phyloP scores from a whole-genome alignment of 2,797 vertebrate genomes.

The Falco columbarius region DNA sequence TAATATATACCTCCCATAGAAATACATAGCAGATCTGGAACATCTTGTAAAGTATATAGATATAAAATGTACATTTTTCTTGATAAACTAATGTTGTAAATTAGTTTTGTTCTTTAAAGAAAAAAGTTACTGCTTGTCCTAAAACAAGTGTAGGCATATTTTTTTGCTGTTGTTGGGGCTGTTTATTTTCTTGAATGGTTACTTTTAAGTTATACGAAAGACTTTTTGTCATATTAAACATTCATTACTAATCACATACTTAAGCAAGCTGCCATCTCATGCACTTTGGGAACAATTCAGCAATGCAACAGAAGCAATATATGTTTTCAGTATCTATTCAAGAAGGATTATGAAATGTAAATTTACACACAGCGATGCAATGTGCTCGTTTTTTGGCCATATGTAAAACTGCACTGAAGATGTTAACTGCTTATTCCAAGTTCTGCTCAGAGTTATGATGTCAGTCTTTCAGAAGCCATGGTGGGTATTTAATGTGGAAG shows the following conservation, averaged over 20 bases:
- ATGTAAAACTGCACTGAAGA: neutral
- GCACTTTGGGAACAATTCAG: neutral
- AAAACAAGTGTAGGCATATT: neutral
- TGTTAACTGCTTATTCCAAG: neutral
- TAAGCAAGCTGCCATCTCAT: neutral
- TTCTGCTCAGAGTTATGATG: neutral
- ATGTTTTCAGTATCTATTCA: neutral
- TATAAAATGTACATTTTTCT: constrained; percentile 52
- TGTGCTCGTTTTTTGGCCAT: neutral
- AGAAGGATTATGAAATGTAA: neutral
- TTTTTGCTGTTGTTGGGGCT: neutral
- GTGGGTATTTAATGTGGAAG: neutral
- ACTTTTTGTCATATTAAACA: constrained; percentile 4
- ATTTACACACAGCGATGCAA: neutral
- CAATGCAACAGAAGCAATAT: neutral
- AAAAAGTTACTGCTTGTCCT: constrained; percentile 45
- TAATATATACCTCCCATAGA: constrained; percentile 62
- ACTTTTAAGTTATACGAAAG: constrained; percentile 19
- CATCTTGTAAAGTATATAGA: constrained; percentile 58
- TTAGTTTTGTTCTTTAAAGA: constrained; percentile 63
- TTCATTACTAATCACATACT: neutral
- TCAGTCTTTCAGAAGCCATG: neutral
- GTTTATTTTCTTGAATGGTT: constrained; percentile 22
- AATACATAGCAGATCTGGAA: neutral
- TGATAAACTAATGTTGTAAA: constrained; percentile 56